Evolutionary conservation across 2,113 vertebrate species (phyloP).

Genomic region (Orientallactaga bullata): DNA sequence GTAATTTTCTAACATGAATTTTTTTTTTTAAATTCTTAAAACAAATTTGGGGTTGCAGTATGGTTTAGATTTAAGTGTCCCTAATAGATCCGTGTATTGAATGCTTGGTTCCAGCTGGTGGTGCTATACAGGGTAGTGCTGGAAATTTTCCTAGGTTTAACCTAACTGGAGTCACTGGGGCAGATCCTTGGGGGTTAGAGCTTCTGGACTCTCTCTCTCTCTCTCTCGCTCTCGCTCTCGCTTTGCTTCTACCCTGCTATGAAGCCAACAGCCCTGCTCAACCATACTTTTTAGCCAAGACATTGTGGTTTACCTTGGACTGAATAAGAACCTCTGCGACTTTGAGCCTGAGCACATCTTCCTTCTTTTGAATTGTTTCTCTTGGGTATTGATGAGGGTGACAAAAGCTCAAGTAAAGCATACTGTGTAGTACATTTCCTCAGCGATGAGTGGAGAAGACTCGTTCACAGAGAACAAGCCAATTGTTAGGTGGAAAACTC

Average conservation of each 20-base stretch:
- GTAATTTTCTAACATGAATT: neutral
- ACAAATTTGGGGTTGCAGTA: neutral
- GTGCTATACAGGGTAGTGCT: neutral
- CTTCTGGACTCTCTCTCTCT: too few relatives aligned
- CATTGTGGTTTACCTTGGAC: neutral
- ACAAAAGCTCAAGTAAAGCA: neutral
- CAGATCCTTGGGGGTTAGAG: neutral
- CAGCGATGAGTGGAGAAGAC: neutral
- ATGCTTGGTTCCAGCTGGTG: neutral
- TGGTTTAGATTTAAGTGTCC: neutral
- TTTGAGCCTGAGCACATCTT: neutral
- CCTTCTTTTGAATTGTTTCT: neutral
- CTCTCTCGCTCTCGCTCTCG: neutral
- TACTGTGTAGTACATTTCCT: neutral
- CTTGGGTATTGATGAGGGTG: neutral
- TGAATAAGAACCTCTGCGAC: neutral
- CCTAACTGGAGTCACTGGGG: neutral
- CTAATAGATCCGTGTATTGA: neutral
- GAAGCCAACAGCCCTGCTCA: neutral
- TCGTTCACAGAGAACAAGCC: neutral
- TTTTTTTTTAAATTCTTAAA: too few relatives aligned
- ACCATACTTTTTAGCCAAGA: neutral
- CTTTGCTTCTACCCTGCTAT: neutral
- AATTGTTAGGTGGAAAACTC: neutral
- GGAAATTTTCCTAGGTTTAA: neutral